A percentile compares a stretch with the other conserved stretches of the same genome.
Conservation (phyloP, 2,113 vertebrate species). For the Anarrhichthys ocellatus region DNA sequence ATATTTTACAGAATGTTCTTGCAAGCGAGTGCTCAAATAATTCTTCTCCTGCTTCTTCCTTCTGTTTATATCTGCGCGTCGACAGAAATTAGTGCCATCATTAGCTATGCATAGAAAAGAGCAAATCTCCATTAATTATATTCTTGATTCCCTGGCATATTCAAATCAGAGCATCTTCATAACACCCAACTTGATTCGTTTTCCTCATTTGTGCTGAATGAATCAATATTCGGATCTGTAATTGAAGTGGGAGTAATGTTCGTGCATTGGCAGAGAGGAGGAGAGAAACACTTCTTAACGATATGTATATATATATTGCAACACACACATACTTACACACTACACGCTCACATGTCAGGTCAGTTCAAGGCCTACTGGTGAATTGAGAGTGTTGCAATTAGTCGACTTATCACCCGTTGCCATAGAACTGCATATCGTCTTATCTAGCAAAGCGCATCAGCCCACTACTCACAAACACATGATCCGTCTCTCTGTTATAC, state of each 20-base stretch:
- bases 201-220: slow-evolving; percentile 40
- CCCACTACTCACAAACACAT: not conserved
- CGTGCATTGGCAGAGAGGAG: slow-evolving; percentile 2
- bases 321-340: not conserved
- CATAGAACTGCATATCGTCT: slow-evolving; percentile 38
- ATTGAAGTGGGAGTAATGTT: slow-evolving; percentile 39
- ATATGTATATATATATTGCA: not conserved
- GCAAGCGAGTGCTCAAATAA: not conserved
- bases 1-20: not conserved
- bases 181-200: slow-evolving; percentile 29
- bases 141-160: slow-evolving; percentile 39
- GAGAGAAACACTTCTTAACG: not conserved
- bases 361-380: slow-evolving; percentile 23
- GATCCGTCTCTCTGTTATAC: not conserved
- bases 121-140: slow-evolving; percentile 40
- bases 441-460: slow-evolving; percentile 7
- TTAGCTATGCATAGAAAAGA: slow-evolving; percentile 40
- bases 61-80: not conserved
- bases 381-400: slow-evolving; percentile 21
- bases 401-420: slow-evolving; percentile 18
- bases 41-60: not conserved
- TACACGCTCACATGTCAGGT: not conserved
- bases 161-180: slow-evolving; percentile 38
- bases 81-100: not conserved
- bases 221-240: slow-evolving; percentile 48